Percentiles rank a stretch among this genome's conserved stretches.
Evolutionary conservation across 1,140 invertebrate genomes (phyloP).

Genomic region (Reticulitermes speratus): DNA sequence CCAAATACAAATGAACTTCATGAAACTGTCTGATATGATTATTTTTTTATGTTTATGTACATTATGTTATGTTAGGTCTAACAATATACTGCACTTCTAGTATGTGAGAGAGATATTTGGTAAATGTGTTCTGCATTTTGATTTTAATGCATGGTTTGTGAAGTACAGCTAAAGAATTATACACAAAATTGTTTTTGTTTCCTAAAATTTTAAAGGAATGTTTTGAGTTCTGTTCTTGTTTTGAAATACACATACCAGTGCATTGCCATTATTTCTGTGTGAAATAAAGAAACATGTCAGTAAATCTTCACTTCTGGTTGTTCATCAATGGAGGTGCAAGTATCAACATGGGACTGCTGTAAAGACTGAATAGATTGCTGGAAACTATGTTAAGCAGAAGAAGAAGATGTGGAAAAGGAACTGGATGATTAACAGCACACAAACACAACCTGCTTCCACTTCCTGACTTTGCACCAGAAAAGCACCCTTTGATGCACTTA

Average conservation of each 20-base stretch:
- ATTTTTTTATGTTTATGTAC: neutral
- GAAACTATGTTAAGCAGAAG: neutral
- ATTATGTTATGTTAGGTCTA: neutral
- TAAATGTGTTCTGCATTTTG: neutral
- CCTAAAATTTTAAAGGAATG: neutral
- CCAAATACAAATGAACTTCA: neutral
- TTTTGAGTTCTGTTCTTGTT: neutral
- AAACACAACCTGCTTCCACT: constrained; percentile 7
- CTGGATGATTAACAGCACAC: neutral
- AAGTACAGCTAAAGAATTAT: neutral
- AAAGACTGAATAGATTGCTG: neutral
- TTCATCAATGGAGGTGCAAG: neutral
- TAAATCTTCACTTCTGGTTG: neutral
- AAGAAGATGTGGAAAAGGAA: neutral
- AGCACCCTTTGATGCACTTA: neutral
- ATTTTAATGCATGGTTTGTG: neutral
- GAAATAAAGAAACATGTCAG: neutral
- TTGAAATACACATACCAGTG: neutral
- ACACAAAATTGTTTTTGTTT: neutral
- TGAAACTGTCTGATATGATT: neutral
- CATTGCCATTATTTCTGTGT: constrained; percentile 18
- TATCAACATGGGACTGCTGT: neutral
- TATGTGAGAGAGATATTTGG: neutral
- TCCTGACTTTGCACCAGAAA: neutral
- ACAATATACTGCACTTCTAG: neutral